Percentiles rank a stretch among this genome's conserved stretches.
These are phyloP conservation scores for Montipora capitata DNA, from an alignment of 92 coral and sea anemone genomes.

Conservation along the genomic window DNA sequence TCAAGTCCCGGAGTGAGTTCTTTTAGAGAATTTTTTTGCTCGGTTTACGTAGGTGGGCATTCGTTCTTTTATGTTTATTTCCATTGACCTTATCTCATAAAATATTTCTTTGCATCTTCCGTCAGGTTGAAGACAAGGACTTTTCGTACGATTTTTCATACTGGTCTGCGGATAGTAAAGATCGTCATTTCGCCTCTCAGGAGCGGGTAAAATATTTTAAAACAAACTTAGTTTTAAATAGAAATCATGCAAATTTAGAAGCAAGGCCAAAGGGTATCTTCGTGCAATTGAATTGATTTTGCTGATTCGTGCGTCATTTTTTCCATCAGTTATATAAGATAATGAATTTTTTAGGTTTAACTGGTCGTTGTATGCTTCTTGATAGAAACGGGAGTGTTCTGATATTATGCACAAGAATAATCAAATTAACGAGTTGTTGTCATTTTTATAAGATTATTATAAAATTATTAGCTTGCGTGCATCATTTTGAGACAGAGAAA, in stretches of 20 bases:
- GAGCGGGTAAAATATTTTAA: conserved; percentile 83
- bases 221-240: background rate
- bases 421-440: background rate
- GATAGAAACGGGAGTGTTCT: background rate
- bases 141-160: conserved; percentile 96
- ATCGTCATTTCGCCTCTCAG: conserved; percentile 95
- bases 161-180: conserved; percentile 97
- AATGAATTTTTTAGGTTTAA: background rate
- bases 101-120: conserved; percentile 7
- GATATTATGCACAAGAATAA: background rate
- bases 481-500: too few relatives aligned
- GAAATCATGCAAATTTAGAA: background rate
- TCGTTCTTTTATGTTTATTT: background rate
- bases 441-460: too few relatives aligned
- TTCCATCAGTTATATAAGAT: conserved; percentile 8
- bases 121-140: conserved; percentile 85
- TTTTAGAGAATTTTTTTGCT: conserved; percentile 12
- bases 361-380: background rate
- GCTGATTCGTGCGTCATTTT: conserved; percentile 27
- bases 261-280: conserved; percentile 16
- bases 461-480: too few relatives aligned
- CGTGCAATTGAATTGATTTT: conserved; percentile 1
- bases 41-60: background rate
- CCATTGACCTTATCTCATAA: background rate
- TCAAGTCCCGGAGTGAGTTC: conserved; percentile 82